Conservation (phyloP, 2,888 invertebrate species). For the Seladonia tumulorum region DNA sequence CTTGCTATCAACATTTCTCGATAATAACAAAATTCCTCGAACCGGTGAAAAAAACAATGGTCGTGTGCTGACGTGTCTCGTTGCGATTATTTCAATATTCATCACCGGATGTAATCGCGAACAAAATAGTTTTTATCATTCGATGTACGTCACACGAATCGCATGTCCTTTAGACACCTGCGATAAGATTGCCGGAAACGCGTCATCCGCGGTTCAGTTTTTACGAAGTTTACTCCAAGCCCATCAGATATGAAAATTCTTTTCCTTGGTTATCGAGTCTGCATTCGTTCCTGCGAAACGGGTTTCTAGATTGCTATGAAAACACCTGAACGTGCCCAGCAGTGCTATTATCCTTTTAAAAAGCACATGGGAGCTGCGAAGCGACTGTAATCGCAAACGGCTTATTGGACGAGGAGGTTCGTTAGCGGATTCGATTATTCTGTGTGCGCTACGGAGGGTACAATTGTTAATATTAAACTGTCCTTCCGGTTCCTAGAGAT, state of each 20-base stretch:
- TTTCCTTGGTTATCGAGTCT: not conserved
- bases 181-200: constrained; percentile 63
- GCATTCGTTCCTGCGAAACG: not conserved
- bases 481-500: not conserved
- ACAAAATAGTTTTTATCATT: constrained; percentile 23
- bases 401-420: not conserved
- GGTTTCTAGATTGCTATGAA: not conserved
- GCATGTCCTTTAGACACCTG: constrained; percentile 34
- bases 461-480: not conserved
- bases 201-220: constrained; percentile 47
- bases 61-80: not conserved
- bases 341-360: not conserved
- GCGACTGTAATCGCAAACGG: not conserved
- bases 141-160: constrained; percentile 30
- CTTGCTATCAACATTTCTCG: not conserved
- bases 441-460: not conserved
- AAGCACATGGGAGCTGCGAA: not conserved
- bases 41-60: constrained; percentile 7
- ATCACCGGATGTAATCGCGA: not conserved
- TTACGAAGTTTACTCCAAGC: constrained; percentile 7
- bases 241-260: constrained; percentile 23
- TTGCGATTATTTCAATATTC: constrained; percentile 18
- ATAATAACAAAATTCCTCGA: not conserved
- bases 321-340: not conserved
- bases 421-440: not conserved